Conservation (phyloP, 1,140 invertebrate genomes). For the Microplitis demolitor region DNA sequence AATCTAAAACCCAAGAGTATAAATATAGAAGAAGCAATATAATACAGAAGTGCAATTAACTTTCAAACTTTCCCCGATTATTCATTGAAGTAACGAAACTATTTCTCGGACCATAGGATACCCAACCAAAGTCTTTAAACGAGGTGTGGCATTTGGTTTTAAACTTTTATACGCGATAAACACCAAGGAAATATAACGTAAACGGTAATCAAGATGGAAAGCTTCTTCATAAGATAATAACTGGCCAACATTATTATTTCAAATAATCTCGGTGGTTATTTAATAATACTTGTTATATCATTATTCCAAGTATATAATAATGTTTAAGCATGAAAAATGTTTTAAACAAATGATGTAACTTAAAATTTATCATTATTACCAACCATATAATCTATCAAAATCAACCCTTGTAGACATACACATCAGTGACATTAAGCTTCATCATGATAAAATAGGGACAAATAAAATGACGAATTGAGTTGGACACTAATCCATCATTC, state of each 20-base stretch:
- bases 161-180: neutral
- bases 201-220: neutral
- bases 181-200: neutral
- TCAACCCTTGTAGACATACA: slow-evolving; percentile 36
- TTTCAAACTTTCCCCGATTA: slow-evolving; percentile 35
- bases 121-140: neutral
- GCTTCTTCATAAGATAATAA: neutral
- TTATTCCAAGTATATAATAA: neutral
- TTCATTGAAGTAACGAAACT: slow-evolving; percentile 18
- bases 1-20: neutral
- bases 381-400: slow-evolving; percentile 44
- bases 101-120: slow-evolving; percentile 11
- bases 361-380: slow-evolving; percentile 5
- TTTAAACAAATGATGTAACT: neutral
- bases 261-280: neutral
- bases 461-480: slow-evolving; percentile 17
- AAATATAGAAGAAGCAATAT: neutral
- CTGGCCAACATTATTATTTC: neutral
- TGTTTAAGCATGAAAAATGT: no score
- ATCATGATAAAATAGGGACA: slow-evolving; percentile 9
- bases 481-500: slow-evolving; percentile 21
- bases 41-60: slow-evolving; percentile 26
- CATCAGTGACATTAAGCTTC: neutral
- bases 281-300: neutral
- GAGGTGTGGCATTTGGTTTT: slow-evolving; percentile 19